Evolutionary conservation across 2,797 vertebrate species (phyloP).

Genomic region (Acrossocheilus fasciatus): DNA sequence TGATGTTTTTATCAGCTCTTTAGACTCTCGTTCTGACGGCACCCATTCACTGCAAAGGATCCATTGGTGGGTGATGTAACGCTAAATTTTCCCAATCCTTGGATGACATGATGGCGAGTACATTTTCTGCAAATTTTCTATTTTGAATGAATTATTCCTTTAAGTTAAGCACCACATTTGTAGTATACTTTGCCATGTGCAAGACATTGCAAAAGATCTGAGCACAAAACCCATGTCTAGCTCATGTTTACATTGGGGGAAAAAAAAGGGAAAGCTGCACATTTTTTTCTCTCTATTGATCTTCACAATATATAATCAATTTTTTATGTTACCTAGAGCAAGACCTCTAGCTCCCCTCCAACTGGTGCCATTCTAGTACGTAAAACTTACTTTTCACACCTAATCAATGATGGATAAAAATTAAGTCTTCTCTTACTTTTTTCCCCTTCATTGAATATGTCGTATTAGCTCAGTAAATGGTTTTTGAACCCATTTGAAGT

Average conservation of each 20-base stretch:
- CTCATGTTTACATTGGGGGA: neutral
- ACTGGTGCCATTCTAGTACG: no score
- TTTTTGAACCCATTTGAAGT: slow-evolving; percentile 16
- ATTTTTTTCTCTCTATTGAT: neutral
- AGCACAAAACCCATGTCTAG: neutral
- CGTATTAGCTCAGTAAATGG: slow-evolving; percentile 7
- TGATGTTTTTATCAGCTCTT: no score
- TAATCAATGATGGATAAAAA: slow-evolving; percentile 5
- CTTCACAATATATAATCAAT: neutral
- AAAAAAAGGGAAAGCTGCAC: neutral
- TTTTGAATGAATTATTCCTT: neutral
- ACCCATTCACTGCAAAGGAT: neutral
- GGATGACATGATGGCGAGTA: neutral
- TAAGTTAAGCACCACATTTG: neutral
- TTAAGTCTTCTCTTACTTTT: neutral
- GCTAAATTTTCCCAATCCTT: neutral
- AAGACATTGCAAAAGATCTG: neutral
- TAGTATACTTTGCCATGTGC: neutral
- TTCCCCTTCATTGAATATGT: slow-evolving; percentile 2
- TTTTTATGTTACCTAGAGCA: neutral
- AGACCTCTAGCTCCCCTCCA: neutral
- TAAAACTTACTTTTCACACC: slow-evolving; percentile 9
- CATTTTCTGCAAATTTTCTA: neutral
- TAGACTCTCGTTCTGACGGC: no score
- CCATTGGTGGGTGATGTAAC: neutral